Base-by-base conservation (phyloP, 2,888 invertebrate genomes). In the Diaphora mendica region DNA sequence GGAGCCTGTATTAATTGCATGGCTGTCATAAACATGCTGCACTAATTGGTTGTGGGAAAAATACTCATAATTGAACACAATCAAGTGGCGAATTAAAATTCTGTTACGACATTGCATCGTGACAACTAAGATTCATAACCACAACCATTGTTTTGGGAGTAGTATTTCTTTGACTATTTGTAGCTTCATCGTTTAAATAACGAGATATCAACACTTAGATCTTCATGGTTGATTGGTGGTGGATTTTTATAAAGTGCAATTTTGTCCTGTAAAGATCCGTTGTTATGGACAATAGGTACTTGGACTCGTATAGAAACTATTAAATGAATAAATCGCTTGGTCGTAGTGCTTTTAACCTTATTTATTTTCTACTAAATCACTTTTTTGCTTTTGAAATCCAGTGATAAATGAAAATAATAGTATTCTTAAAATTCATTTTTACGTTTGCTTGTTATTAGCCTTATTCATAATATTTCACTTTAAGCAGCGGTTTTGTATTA, bases 21-120 rank as follows among this genome's bases (percentile, higher is more conserved):
- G 70, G 80, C 77, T 82, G 81, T 86, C 82, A 81, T 85, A 81
- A 71, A 62, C 77, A 77, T 76, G 68, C 71, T 71, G 68, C 73
- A 64, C 70, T 82, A 88, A 90, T 86, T 88, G 88, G 72, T 75
- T 84, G 89, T 90, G 90, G 82, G 90, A 90, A 89, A 87, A 86
- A 85, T 78, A 82, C 80, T 84, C 78, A 75, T 83, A 87, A 89
- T 88, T 85, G 85, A 88, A 83, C 75, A 80, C 88, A 88, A 88
- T 89, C 82, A 88, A 85, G 80, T 75, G 64, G 77, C 72, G 69
- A 77, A 86, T 85, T 84, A 81, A 80, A 75, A 85, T 82, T 81
- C 72, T 79, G 73, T 81, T 82, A 81, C 79, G 77, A 80, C 74
- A 79, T 71, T 80, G 71, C 75, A 80, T 70, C 72, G 71, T 66